Percentiles rank a stretch among this genome's conserved stretches.
Evolutionary conservation across 2,888 invertebrate species (phyloP).

Genomic region (Ligdia adustata): DNA sequence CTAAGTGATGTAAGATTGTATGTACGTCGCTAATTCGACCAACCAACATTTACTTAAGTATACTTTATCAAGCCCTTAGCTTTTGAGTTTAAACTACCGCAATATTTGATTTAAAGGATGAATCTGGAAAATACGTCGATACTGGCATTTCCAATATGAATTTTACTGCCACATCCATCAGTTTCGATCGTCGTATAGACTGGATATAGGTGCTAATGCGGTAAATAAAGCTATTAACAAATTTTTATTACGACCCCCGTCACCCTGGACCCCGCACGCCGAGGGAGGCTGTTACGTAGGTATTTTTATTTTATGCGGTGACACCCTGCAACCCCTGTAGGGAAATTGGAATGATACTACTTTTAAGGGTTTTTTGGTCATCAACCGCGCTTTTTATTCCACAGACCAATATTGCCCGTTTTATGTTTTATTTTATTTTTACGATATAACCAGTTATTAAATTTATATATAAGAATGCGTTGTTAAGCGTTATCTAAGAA

Average conservation of each 20-base stretch:
- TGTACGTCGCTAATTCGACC: too few species aligned
- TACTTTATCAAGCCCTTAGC: background rate
- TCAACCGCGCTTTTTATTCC: constrained; percentile 71
- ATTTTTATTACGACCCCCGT: constrained; percentile 60
- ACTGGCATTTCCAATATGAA: constrained; percentile 18
- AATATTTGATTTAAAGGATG: background rate
- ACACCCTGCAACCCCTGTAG: constrained; percentile 75
- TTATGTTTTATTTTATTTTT: constrained; percentile 63
- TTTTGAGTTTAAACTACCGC: too few species aligned
- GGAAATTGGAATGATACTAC: constrained; percentile 82
- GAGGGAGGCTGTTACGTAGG: constrained; percentile 70
- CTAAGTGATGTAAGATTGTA: too few species aligned
- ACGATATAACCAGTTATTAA: constrained; percentile 59
- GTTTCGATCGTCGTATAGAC: constrained; percentile 20
- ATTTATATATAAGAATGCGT: constrained; percentile 36
- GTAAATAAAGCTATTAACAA: constrained; percentile 69
- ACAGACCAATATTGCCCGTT: constrained; percentile 70
- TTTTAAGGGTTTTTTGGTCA: constrained; percentile 79
- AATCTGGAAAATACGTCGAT: background rate
- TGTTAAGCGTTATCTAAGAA: constrained; percentile 23
- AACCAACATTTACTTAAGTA: too few species aligned
- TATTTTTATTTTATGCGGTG: constrained; percentile 80
- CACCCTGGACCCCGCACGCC: constrained; percentile 32
- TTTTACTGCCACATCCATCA: constrained; percentile 27
- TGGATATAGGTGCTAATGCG: constrained; percentile 29